A percentile compares a stretch with the other conserved stretches of the same genome.
These are phyloP conservation scores for Botia almorhae DNA, from an alignment of 2,797 vertebrate species.

Conservation along the genomic window DNA sequence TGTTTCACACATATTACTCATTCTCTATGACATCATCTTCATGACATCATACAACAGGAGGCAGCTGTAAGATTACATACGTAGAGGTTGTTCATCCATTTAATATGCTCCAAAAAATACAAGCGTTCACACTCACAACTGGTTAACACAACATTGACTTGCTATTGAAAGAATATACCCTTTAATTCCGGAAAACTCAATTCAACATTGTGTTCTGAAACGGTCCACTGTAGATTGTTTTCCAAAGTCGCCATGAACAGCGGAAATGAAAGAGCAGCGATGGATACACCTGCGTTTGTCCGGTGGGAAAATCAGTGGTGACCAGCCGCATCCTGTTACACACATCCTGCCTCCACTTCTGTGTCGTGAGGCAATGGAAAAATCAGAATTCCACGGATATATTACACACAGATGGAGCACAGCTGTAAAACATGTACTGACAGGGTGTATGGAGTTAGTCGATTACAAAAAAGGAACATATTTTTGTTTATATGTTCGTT, in stretches of 20 bases:
- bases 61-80: conserved; percentile 8
- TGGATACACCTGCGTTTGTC: conserved; percentile 83
- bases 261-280: conserved; percentile 67
- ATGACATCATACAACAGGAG: conserved; percentile 32
- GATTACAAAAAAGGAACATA: too few species aligned
- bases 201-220: conserved; percentile 36
- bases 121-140: not conserved
- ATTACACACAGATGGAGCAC: conserved; percentile 23
- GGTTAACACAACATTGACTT: conserved; percentile 15
- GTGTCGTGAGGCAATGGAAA: conserved; percentile 64
- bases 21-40: conserved; percentile 21
- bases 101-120: conserved; percentile 21
- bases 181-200: not conserved
- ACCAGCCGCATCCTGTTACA: conserved; percentile 72
- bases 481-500: not conserved
- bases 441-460: too few species aligned
- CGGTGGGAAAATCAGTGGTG: conserved; percentile 67
- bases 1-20: not conserved
- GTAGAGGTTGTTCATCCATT: conserved; percentile 26
- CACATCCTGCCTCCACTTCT: conserved; percentile 58
- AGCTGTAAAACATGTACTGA: too few species aligned
- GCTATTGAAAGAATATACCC: not conserved
- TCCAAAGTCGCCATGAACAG: conserved; percentile 66
- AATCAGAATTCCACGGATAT: conserved; percentile 46
- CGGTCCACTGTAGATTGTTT: conserved; percentile 51